A percentile compares a stretch with the other conserved stretches of the same genome.
Evolutionary conservation across 2,888 invertebrate species (phyloP).

Genomic region (Leistus spinibarbis): DNA sequence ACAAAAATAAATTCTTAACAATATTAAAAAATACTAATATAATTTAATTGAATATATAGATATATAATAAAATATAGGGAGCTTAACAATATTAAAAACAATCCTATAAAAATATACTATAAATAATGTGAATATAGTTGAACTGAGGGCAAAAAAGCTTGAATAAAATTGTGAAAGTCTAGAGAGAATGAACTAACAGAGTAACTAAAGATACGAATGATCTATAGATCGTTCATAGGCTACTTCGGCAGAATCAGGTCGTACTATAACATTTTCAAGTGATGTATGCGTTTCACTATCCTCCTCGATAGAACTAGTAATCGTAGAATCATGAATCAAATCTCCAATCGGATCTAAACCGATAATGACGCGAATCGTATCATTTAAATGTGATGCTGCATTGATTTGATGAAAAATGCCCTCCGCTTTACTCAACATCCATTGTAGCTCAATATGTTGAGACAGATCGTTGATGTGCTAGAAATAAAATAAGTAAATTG

Average conservation of each 20-base stretch:
- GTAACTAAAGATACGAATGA: conserved; percentile 36
- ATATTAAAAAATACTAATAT: too few relatives aligned
- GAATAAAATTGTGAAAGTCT: too few relatives aligned
- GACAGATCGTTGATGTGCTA: conserved; percentile 96
- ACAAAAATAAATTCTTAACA: too few relatives aligned
- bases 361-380: conserved; percentile 73
- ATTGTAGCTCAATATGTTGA: conserved; percentile 81
- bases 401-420: conserved; percentile 89
- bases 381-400: conserved; percentile 71
- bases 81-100: too few relatives aligned
- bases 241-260: conserved; percentile 62
- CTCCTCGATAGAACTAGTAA: conserved; percentile 45
- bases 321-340: conserved; percentile 38
- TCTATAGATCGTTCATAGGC: conserved; percentile 65
- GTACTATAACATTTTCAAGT: conserved; percentile 49
- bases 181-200: too few relatives aligned
- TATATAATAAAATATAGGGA: too few relatives aligned
- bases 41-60: too few relatives aligned
- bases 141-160: too few relatives aligned
- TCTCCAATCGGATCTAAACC: conserved; percentile 63
- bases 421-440: conserved; percentile 85
- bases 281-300: conserved; percentile 54
- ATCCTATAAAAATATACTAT: too few relatives aligned
- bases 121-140: too few relatives aligned
- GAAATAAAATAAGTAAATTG: conserved; percentile 49